These are phyloP conservation scores for Drosophila ananassae DNA, from an alignment of 1,140 invertebrate genomes.

Conservation along the genomic window DNA sequence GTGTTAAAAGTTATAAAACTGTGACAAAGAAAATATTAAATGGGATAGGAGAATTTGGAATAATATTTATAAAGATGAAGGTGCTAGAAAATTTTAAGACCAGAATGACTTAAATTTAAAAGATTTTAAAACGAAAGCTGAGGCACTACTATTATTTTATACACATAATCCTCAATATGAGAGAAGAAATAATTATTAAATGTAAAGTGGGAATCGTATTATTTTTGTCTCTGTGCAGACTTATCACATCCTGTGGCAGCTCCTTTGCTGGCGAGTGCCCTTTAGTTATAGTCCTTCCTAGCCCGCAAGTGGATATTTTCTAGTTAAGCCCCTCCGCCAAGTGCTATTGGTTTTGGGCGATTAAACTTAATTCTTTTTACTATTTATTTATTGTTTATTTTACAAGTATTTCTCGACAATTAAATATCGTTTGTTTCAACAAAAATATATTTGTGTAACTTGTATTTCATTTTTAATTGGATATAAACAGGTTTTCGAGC, in stretches of 20 bases:
- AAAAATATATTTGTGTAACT: background rate
- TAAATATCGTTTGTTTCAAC: constrained; percentile 37
- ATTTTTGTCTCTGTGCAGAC: constrained; percentile 26
- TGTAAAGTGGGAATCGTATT: constrained; percentile 9
- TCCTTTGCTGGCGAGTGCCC: constrained; percentile 14
- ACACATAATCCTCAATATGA: too few relatives aligned
- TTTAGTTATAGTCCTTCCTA: constrained; percentile 55
- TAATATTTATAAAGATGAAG: too few relatives aligned
- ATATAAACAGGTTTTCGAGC: background rate
- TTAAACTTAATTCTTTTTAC: constrained; percentile 57
- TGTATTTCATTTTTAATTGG: too few relatives aligned
- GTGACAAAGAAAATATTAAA: background rate
- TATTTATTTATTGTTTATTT: constrained; percentile 80
- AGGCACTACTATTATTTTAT: too few relatives aligned
- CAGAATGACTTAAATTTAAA: too few relatives aligned
- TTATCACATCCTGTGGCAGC: constrained; percentile 38
- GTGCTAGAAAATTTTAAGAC: too few relatives aligned
- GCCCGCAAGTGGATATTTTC: constrained; percentile 46
- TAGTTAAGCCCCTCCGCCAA: constrained; percentile 55
- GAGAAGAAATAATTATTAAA: background rate
- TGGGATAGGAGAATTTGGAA: background rate
- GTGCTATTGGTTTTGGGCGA: constrained; percentile 37
- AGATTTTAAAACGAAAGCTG: too few relatives aligned
- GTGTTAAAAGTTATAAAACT: too few relatives aligned
- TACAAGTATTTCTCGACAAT: constrained; percentile 49